A percentile compares a stretch with the other conserved stretches of the same genome.
Evolutionary conservation across 2,888 invertebrate species (phyloP).

Genomic region (Linyphia triangularis): DNA sequence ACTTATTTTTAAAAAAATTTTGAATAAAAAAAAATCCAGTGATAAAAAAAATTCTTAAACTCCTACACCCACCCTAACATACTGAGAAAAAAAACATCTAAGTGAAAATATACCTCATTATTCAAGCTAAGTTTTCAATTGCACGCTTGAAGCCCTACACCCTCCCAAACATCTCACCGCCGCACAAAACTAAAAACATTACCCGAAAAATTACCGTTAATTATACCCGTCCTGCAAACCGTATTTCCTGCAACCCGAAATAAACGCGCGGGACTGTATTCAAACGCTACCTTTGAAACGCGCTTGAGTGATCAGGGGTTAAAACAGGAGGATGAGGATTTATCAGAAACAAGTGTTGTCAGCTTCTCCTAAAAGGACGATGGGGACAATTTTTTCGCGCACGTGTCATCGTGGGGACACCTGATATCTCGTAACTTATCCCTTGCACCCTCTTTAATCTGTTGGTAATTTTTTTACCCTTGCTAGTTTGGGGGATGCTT

Average conservation of each 20-base stretch:
- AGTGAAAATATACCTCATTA: constrained; percentile 12
- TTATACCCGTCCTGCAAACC: constrained; percentile 57
- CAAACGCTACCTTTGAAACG: constrained; percentile 54
- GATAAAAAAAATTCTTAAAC: too few relatives aligned
- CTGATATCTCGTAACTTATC: constrained; percentile 73
- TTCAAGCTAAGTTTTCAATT: not conserved
- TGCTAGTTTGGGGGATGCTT: constrained; percentile 50
- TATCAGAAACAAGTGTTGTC: constrained; percentile 75
- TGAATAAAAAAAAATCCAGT: too few relatives aligned
- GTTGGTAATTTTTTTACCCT: constrained; percentile 23
- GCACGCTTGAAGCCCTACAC: constrained; percentile 5
- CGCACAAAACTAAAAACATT: constrained; percentile 14
- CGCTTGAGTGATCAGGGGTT: constrained; percentile 60
- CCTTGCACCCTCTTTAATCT: constrained; percentile 64
- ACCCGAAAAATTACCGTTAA: constrained; percentile 68
- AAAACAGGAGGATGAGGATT: constrained; percentile 54
- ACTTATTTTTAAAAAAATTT: too few relatives aligned
- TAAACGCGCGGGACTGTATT: constrained; percentile 60
- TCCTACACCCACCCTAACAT: too few relatives aligned
- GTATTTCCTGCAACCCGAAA: constrained; percentile 61
- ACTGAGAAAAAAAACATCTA: too few relatives aligned
- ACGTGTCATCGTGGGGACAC: constrained; percentile 67
- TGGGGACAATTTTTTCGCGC: constrained; percentile 73
- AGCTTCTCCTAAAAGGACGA: constrained; percentile 72
- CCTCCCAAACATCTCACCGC: not conserved